phyloP scores from a whole-genome alignment of 37 sponge, comb jelly and placozoan genomes.

The Haliclona indistincta region DNA sequence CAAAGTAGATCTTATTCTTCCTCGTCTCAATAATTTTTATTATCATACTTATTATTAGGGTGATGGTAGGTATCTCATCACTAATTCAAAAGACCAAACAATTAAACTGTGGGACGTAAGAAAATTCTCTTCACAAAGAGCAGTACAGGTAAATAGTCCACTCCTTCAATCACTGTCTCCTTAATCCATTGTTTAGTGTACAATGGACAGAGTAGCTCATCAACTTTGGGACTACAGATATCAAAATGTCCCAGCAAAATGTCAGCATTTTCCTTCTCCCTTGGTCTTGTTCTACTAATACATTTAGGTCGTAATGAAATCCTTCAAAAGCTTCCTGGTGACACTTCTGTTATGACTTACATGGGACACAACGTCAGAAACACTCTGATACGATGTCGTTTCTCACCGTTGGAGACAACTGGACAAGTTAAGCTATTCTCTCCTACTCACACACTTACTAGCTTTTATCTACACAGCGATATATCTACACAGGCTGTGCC shows the following conservation, averaged over 20 bases:
- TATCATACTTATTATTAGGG: constrained; percentile 21
- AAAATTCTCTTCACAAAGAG: constrained; percentile 50
- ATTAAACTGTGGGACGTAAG: constrained; percentile 93
- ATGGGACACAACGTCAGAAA: constrained; percentile 80
- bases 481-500: constrained; percentile 77
- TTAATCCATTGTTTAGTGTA: too few species aligned
- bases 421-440: constrained; percentile 57
- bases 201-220: constrained; percentile 23
- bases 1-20: constrained; percentile 68
- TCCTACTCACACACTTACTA: background rate
- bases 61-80: constrained; percentile 77
- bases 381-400: constrained; percentile 82
- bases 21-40: background rate
- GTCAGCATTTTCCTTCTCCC: constrained; percentile 3
- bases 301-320: constrained; percentile 3
- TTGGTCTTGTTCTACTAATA: background rate
- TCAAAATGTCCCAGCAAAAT: constrained; percentile 52
- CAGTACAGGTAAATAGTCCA: constrained; percentile 13
- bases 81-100: constrained; percentile 94
- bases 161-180: too few species aligned
- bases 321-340: constrained; percentile 49
- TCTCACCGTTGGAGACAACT: constrained; percentile 80
- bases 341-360: constrained; percentile 89
- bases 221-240: constrained; percentile 89
- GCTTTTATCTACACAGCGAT: constrained; percentile 31